These are phyloP conservation scores for Thymelicus lineola DNA, from an alignment of 2,888 invertebrate species.

Conservation along the genomic window DNA sequence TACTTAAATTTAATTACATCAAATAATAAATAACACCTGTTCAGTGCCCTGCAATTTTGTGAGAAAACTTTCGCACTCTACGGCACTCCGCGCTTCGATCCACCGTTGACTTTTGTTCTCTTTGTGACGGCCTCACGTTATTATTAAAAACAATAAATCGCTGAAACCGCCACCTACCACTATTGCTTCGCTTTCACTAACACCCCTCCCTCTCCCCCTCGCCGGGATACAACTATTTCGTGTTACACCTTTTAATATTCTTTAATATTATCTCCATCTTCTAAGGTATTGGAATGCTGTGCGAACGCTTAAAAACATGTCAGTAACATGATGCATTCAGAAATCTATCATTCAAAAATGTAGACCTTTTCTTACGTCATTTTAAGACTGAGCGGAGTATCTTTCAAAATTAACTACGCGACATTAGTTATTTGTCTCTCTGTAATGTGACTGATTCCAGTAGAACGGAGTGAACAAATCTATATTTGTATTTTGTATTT, in stretches of 20 bases:
- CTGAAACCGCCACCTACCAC: constrained; percentile 81
- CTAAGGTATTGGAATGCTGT: too few relatives aligned
- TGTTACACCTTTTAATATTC: constrained; percentile 42
- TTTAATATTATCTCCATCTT: constrained; percentile 14
- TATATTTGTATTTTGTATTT: too few relatives aligned
- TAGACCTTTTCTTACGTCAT: too few relatives aligned
- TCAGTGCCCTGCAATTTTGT: neutral
- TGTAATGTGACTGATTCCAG: too few relatives aligned
- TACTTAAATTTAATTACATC: too few relatives aligned
- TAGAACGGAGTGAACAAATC: too few relatives aligned
- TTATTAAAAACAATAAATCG: constrained; percentile 86
- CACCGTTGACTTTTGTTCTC: constrained; percentile 78
- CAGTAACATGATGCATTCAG: too few relatives aligned
- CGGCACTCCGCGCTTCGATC: constrained; percentile 43
- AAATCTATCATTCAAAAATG: too few relatives aligned
- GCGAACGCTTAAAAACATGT: too few relatives aligned
- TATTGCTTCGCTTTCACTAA: constrained; percentile 80
- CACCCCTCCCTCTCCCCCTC: constrained; percentile 48
- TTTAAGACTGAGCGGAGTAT: too few relatives aligned
- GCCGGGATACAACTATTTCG: constrained; percentile 55
- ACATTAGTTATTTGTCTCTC: too few relatives aligned
- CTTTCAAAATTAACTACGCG: too few relatives aligned
- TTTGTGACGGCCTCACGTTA: constrained; percentile 83
- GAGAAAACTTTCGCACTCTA: constrained; percentile 23
- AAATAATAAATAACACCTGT: neutral